These are phyloP conservation scores for Cacoxenus indagator DNA, from an alignment of 2,888 invertebrate species.

Conservation along the genomic window DNA sequence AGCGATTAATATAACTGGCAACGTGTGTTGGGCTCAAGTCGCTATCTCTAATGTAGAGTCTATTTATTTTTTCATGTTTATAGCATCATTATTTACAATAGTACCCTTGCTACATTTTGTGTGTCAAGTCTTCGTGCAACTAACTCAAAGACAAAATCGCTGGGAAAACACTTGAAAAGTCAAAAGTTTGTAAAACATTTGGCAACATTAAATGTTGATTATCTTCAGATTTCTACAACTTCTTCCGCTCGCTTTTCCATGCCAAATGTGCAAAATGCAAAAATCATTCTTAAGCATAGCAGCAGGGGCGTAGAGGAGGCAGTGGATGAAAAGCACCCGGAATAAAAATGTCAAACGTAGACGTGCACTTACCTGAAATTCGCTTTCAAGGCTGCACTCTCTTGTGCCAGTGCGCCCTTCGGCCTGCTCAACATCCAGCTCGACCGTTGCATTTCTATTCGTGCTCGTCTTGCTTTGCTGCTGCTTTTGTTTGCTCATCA, in stretches of 20 bases:
- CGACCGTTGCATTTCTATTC: neutral
- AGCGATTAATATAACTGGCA: constrained; percentile 1
- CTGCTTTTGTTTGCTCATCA: constrained; percentile 27
- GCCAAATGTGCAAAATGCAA: neutral
- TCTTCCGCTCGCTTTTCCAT: neutral
- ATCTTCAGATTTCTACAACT: neutral
- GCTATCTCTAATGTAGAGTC: neutral
- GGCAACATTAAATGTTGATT: constrained; percentile 19
- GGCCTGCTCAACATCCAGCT: neutral
- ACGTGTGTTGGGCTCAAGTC: neutral
- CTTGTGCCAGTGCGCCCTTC: neutral
- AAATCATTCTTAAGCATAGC: too few relatives aligned
- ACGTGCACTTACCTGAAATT: neutral
- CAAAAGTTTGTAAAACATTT: constrained; percentile 12
- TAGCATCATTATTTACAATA: neutral
- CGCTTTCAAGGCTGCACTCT: neutral
- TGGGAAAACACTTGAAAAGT: neutral
- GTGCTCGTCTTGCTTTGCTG: neutral
- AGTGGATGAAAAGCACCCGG: neutral
- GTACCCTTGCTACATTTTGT: neutral
- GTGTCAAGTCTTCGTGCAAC: neutral
- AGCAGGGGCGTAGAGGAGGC: neutral
- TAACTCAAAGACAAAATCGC: neutral
- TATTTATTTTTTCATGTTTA: neutral
- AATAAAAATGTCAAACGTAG: neutral